Base-by-base conservation (phyloP, 2,113 vertebrate genomes). In the Sinocyclocheilus grahami region DNA sequence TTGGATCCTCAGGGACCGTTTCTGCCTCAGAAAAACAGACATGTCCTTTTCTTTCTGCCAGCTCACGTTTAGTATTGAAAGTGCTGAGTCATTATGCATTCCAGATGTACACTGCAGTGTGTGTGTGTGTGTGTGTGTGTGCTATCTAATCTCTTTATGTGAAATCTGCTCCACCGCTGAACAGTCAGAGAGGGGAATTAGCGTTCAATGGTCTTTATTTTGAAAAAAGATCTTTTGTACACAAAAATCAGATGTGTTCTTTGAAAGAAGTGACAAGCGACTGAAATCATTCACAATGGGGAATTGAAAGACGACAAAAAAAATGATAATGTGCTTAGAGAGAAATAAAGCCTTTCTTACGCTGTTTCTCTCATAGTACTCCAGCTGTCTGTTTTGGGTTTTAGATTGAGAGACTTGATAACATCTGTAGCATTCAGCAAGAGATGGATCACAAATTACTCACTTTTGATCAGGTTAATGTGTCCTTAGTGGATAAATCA, bases 61-160 rank as follows among this genome's bases (percentile, higher is more conserved):
- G 20, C 74, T 84, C 48, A 77, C 3, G n/a, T 77, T 16, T 71
- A 79, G 42, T 14, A 67, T 62, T 6, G 60, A 79, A 74, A 75
- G 58, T 37, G 65, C 53, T 80, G 76, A 85, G 55, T 84, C 37
- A 85, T 46, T 48, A 76, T 85, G 24, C 69, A 24, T 87, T 42
- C 63, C 24, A 48, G 24, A 62, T 46, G 78, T 81, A 72, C 24
- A 13, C 75, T 53, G 46, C 46, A 62, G 60, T 48, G 39, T 81
- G 37, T 48, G 78, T 81, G 55, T 53, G 72, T 60, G 37, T 37
- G 37, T 37, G 37, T 37, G 37, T 37, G 37, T 37, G 37, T 37
- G 37, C 22, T 65, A 60, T 80, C 74, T 76, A 76, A 76, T 76
- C n/a, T 60, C 78, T 62, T 62, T 48, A 76, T 51, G 74, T 27